A percentile compares a stretch with the other conserved stretches of the same genome.
These are phyloP conservation scores for Dysmachus trigonus DNA, from an alignment of 2,888 invertebrate species.

Conservation along the genomic window DNA sequence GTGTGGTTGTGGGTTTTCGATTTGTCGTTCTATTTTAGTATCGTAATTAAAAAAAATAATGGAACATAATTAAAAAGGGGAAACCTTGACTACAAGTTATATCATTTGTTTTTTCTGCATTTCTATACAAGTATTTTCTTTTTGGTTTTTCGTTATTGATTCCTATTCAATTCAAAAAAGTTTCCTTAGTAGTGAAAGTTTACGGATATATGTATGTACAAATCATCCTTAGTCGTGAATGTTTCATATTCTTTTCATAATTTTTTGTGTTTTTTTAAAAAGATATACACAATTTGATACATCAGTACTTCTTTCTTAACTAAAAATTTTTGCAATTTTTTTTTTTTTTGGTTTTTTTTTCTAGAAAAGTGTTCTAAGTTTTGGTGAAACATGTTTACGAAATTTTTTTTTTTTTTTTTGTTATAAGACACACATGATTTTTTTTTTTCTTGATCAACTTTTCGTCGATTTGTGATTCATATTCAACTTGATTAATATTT, in stretches of 20 bases:
- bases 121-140: constrained; percentile 18
- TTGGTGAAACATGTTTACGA: constrained; percentile 11
- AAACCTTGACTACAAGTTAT: constrained; percentile 24
- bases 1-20: constrained; percentile 15
- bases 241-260: neutral
- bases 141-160: constrained; percentile 3
- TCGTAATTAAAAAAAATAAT: neutral
- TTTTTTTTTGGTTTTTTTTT: neutral
- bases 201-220: constrained; percentile 17
- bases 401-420: neutral
- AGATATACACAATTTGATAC: constrained; percentile 28
- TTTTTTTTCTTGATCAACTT: neutral
- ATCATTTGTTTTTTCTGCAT: neutral
- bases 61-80: constrained; percentile 25
- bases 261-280: neutral
- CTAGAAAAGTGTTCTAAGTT: neutral
- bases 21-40: constrained; percentile 22
- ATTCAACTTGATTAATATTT: neutral
- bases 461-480: neutral
- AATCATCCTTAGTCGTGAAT: neutral
- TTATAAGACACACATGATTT: constrained; percentile 40
- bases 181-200: constrained; percentile 3
- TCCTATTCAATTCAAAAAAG: constrained; percentile 25
- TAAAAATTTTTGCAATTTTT: neutral
- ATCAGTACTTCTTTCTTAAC: constrained; percentile 17